Evolutionary conservation across 2,888 invertebrate species (phyloP), one percentile per base, ranked within the genome.

Genomic region (Empis stercorea): DNA sequence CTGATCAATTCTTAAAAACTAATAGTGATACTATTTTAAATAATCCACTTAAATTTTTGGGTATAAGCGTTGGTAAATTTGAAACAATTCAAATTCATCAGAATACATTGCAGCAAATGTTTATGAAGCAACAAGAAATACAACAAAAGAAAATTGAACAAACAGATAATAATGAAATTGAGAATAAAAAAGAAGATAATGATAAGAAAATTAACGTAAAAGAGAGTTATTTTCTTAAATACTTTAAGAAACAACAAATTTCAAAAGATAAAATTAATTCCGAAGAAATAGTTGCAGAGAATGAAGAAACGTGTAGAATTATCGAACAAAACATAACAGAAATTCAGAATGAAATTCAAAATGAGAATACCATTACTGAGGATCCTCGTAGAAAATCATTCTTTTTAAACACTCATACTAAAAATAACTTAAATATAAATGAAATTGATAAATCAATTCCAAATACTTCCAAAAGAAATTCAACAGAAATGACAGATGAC

Each of bases 21-120:
- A 62, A 62, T 11, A 63, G 59, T 46, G 59, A 61, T 27, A 53
- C 56, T 1, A 54, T 56, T 0, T 52, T 70, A 59, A 62, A 67
- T 51, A 75, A 80, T 54, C 73, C 79, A 1, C 73, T 88, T 14
- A 79, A 75, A 50, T 81, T 79, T 63, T 66, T 89, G 15, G 84
- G 86, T 1, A 73, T 89, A n/a, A 84, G 83, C 60, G 84, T 81
- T 13, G 80, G 84, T 1, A 87, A 87, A 63, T 89, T 89, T 66
- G 80, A 81, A 63, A 76, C 79, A 43, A 65, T 68, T 44, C 71
- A 74, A 10, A 63, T 48, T 47, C 75, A 74, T 51, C 73, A 71
- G 9, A 76, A 69, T 54, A 75, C 72, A 47, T 73, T 80, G 41
- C 68, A 74, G 39, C 72, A 76, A 48, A 78, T 78, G 65, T 81